Percentiles rank a stretch among this genome's conserved stretches.
Evolutionary conservation across 2,797 vertebrate species (phyloP).

Genomic region (Rhinichthys osculus): DNA sequence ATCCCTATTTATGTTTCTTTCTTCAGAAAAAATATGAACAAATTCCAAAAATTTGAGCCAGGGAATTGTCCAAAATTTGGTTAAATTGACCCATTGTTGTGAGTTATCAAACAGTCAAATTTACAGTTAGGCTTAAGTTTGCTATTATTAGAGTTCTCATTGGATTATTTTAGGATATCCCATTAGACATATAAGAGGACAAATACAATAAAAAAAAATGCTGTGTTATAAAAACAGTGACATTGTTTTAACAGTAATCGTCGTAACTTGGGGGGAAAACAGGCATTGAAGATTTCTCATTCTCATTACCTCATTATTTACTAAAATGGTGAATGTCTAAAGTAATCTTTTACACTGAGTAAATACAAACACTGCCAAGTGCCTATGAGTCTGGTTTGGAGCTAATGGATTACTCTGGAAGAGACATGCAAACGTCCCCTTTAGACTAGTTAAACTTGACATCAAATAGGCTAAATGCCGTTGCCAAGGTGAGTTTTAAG

Average conservation of each 20-base stretch:
- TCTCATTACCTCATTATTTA: background rate
- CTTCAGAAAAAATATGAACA: too few relatives aligned
- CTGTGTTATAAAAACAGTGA: background rate
- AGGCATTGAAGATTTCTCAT: background rate
- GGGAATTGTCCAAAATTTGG: too few relatives aligned
- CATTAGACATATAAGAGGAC: too few relatives aligned
- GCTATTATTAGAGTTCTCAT: too few relatives aligned
- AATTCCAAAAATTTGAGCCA: too few relatives aligned
- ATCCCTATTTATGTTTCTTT: too few relatives aligned
- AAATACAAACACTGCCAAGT: background rate
- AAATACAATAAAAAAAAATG: background rate
- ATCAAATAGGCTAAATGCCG: background rate
- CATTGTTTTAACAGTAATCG: too few relatives aligned
- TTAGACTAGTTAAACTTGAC: background rate
- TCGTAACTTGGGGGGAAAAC: too few relatives aligned
- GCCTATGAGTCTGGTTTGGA: background rate
- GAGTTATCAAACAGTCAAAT: background rate
- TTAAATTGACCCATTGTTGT: background rate
- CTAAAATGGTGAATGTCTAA: background rate
- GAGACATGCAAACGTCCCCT: conserved; percentile 15
- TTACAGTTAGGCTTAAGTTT: background rate
- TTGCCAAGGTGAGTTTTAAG: background rate
- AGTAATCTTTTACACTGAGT: background rate
- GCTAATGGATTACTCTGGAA: background rate
- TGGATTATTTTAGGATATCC: too few relatives aligned